A percentile compares a stretch with the other conserved stretches of the same genome.
These are phyloP conservation scores for Spinibarbus caldwelli DNA, from an alignment of 2,797 vertebrate genomes.

Conservation along the genomic window DNA sequence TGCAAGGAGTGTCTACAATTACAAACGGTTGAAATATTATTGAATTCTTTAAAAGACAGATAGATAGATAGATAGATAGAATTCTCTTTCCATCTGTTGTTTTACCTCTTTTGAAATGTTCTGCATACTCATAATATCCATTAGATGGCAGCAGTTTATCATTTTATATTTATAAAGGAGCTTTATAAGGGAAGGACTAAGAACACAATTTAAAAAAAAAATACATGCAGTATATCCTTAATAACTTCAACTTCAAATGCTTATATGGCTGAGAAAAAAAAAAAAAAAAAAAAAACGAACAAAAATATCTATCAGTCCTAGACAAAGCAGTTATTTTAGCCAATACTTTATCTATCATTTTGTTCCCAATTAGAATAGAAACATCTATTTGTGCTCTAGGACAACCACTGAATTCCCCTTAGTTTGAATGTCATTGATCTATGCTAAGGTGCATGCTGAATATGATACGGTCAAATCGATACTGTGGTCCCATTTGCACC, in stretches of 20 bases:
- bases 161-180: not conserved
- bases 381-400: conserved; percentile 51
- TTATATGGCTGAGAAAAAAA: not conserved
- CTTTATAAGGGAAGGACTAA: not conserved
- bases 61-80: too few relatives aligned
- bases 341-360: not conserved
- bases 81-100: not conserved
- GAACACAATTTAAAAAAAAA: too few relatives aligned
- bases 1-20: not conserved
- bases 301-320: not conserved
- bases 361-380: not conserved
- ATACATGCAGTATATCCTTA: not conserved
- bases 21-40: not conserved
- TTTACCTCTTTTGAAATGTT: not conserved
- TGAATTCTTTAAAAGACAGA: not conserved
- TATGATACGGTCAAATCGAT: conserved; percentile 61
- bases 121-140: conserved; percentile 22
- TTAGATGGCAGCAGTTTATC: conserved; percentile 44
- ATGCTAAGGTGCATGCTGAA: conserved; percentile 51
- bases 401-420: conserved; percentile 59
- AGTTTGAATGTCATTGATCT: conserved; percentile 68
- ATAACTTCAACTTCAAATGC: not conserved
- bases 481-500: conserved; percentile 31
- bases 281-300: not conserved
- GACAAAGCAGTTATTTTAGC: not conserved